Conservation (phyloP, 2,797 vertebrate genomes). For the Gymnopithys bicolor region DNA sequence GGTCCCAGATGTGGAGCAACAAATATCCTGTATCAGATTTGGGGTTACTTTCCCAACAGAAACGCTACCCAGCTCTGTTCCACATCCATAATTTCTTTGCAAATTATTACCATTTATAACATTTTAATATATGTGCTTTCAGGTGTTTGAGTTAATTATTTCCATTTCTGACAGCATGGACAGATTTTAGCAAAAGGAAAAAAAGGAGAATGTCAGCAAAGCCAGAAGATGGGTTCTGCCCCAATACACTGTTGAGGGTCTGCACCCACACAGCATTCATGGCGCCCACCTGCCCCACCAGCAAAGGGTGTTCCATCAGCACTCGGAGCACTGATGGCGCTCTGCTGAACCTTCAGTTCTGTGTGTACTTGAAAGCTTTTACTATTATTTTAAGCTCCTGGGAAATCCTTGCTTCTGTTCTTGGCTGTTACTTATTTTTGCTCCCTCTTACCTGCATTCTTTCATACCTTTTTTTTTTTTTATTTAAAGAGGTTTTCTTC, state of each 20-base stretch:
- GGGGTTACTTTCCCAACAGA: not conserved
- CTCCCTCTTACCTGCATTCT: constrained; percentile 41
- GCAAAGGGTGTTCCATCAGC: not conserved
- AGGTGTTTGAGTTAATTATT: not conserved
- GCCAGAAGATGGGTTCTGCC: not conserved
- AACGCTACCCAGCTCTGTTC: not conserved
- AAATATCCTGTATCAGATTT: not conserved
- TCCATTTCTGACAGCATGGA: not conserved
- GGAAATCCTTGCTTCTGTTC: constrained; percentile 45
- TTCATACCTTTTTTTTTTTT: constrained; percentile 15
- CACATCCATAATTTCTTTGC: not conserved
- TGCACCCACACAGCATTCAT: not conserved
- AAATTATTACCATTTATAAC: no score
- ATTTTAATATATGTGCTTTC: not conserved
- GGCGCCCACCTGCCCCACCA: not conserved
- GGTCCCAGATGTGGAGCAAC: not conserved
- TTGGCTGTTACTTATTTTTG: constrained; percentile 45
- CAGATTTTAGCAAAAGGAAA: not conserved
- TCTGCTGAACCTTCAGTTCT: not conserved
- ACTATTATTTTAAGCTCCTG: constrained; percentile 14
- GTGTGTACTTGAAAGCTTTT: not conserved
- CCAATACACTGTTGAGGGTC: accelerated
- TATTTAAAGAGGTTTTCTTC: constrained; percentile 53
- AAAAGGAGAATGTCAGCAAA: not conserved
- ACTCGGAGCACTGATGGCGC: not conserved